These are phyloP conservation scores for Lophius piscatorius DNA, from an alignment of 2,113 vertebrate genomes.

Conservation along the genomic window DNA sequence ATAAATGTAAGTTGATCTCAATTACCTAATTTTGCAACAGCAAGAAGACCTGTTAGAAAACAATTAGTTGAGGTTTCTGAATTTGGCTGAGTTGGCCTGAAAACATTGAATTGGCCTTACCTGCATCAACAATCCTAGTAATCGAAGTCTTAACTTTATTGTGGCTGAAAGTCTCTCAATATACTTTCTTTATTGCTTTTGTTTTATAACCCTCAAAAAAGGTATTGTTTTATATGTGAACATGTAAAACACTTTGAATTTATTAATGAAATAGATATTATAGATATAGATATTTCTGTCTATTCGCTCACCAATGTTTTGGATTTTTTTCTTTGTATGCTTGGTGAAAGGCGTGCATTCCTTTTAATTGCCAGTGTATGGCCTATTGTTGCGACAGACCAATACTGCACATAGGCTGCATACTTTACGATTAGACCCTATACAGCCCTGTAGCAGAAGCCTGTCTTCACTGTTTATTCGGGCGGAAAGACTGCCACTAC, in stretches of 20 bases:
- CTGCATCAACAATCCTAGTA: slow-evolving; percentile 5
- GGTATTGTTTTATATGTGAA: not conserved
- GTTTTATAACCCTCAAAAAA: slow-evolving; percentile 16
- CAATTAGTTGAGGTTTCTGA: slow-evolving; percentile 15
- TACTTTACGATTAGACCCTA: slow-evolving; percentile 1
- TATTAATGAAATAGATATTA: too few species aligned
- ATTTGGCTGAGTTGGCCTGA: slow-evolving; percentile 3
- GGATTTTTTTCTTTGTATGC: not conserved
- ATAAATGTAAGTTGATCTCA: not conserved
- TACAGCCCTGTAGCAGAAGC: not conserved
- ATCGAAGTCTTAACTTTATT: slow-evolving; percentile 4
- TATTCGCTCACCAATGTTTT: too few species aligned
- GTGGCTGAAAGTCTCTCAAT: slow-evolving; percentile 11
- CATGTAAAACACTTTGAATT: not conserved
- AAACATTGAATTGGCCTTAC: slow-evolving; percentile 2
- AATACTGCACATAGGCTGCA: not conserved
- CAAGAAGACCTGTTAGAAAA: too few species aligned
- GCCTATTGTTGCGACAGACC: not conserved
- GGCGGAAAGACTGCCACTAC: slow-evolving; percentile 16
- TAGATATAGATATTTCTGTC: too few species aligned
- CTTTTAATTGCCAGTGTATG: slow-evolving; percentile 14
- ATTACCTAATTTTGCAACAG: not conserved
- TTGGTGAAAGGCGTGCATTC: slow-evolving; percentile 37
- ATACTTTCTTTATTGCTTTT: slow-evolving; percentile 17
- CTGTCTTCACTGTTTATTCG: not conserved